Evolutionary conservation across 2,113 vertebrate species (phyloP).

Genomic region (Anolis sagrei): DNA sequence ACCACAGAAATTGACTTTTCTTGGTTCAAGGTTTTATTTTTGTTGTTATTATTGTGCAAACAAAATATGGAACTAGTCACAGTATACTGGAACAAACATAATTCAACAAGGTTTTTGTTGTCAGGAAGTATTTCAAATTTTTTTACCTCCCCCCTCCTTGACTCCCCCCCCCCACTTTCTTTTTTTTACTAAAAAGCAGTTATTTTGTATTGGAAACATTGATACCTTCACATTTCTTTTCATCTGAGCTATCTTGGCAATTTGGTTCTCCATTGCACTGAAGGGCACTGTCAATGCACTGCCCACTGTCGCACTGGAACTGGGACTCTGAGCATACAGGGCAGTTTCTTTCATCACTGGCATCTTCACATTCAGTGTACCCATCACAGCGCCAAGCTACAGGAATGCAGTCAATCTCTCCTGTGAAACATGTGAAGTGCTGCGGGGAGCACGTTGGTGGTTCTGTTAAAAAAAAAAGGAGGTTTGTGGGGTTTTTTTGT

Average conservation of each 20-base stretch:
- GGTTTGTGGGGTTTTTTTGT: not conserved
- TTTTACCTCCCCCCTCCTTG: not conserved
- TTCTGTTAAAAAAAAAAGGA: slow-evolving; percentile 79
- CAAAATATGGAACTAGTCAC: not conserved
- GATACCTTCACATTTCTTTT: slow-evolving; percentile 92
- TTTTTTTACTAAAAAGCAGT: not conserved
- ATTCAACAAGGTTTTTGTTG: not conserved
- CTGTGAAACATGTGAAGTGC: slow-evolving; percentile 94
- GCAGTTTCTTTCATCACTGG: slow-evolving; percentile 94
- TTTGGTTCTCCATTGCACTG: slow-evolving; percentile 92
- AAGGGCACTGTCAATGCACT: slow-evolving; percentile 87
- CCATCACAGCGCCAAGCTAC: slow-evolving; percentile 96
- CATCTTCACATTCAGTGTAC: slow-evolving; percentile 91
- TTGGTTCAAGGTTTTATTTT: not conserved
- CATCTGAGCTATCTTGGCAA: slow-evolving; percentile 95
- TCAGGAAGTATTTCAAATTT: not conserved
- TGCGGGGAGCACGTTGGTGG: slow-evolving; percentile 96
- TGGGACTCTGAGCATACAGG: slow-evolving; percentile 90
- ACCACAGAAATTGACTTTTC: not conserved
- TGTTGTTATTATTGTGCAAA: not conserved
- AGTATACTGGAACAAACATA: not conserved
- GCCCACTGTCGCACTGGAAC: slow-evolving; percentile 95
- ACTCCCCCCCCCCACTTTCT: too few species aligned
- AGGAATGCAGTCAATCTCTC: slow-evolving; percentile 97
- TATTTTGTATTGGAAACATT: not conserved